These are phyloP conservation scores for Dryobates pubescens DNA, from an alignment of 2,797 vertebrate species.

Conservation along the genomic window DNA sequence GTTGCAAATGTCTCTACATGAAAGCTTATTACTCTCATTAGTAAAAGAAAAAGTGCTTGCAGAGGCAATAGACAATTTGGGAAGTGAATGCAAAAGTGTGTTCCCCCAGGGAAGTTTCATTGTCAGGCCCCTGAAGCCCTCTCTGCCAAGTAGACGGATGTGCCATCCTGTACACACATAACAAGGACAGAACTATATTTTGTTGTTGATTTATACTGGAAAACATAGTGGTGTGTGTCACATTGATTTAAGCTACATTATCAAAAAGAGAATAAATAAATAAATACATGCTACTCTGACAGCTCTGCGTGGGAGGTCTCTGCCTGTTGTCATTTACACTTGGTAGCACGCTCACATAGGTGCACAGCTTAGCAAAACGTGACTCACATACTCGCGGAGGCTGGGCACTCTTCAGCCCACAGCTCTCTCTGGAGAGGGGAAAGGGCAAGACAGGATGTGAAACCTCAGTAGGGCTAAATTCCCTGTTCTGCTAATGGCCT, in stretches of 20 bases:
- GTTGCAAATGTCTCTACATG: slow-evolving; percentile 31
- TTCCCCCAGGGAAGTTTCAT: slow-evolving; percentile 38
- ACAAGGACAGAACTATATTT: slow-evolving; percentile 57
- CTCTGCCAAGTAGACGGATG: slow-evolving; percentile 14
- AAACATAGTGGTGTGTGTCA: slow-evolving; percentile 30
- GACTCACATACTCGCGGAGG: neutral
- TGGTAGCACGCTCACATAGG: slow-evolving; percentile 22
- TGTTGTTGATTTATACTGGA: slow-evolving; percentile 47
- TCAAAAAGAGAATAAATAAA: slow-evolving; percentile 44
- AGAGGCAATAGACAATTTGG: slow-evolving; percentile 50
- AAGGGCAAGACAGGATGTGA: neutral
- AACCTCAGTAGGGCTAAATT: neutral
- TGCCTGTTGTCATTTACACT: slow-evolving; percentile 23
- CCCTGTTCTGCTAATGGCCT: neutral
- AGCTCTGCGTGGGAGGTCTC: slow-evolving; percentile 33
- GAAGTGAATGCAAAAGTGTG: slow-evolving; percentile 26
- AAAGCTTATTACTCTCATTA: slow-evolving; percentile 70
- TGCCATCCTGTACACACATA: neutral
- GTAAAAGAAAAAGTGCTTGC: slow-evolving; percentile 59
- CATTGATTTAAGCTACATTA: slow-evolving; percentile 57
- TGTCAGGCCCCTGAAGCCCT: slow-evolving; percentile 7
- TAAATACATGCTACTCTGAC: neutral
- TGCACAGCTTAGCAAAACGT: slow-evolving; percentile 48
- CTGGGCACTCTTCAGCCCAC: neutral
- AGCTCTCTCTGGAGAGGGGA: neutral